Conservation (phyloP, 2,797 vertebrate species). For the Agapornis canus region DNA sequence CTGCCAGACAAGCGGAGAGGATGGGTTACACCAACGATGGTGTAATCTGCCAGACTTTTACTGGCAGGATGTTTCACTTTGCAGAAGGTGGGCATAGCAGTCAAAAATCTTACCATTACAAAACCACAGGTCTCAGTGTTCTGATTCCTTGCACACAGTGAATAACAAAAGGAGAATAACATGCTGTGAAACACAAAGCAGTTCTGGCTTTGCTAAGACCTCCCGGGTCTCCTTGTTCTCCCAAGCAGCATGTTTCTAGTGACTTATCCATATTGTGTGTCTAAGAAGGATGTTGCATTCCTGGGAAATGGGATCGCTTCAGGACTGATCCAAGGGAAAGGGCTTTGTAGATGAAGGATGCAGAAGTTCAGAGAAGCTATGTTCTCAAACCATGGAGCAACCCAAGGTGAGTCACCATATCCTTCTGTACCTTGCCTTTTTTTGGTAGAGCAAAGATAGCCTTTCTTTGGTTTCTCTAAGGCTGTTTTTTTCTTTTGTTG, state of each 20-base stretch:
- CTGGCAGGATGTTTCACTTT: background rate
- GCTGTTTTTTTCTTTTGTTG: background rate
- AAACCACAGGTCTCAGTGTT: background rate
- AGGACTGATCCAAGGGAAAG: background rate
- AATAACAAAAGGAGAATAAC: background rate
- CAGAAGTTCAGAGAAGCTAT: background rate
- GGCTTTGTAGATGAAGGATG: background rate
- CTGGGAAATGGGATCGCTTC: background rate
- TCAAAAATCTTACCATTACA: background rate
- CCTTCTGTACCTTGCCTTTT: background rate
- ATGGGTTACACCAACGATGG: background rate
- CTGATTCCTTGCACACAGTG: background rate
- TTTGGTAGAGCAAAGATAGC: background rate
- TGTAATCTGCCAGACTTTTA: background rate
- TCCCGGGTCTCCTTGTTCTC: background rate
- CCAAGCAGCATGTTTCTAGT: background rate
- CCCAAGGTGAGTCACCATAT: background rate
- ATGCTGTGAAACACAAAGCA: background rate
- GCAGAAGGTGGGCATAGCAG: background rate
- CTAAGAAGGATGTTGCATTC: background rate
- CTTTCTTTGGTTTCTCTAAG: background rate
- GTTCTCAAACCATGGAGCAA: background rate
- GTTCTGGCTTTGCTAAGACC: background rate
- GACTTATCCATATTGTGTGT: background rate
- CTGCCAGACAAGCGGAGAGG: background rate